phyloP scores from a whole-genome alignment of 2,113 vertebrate genomes.

The Hucho hucho region DNA sequence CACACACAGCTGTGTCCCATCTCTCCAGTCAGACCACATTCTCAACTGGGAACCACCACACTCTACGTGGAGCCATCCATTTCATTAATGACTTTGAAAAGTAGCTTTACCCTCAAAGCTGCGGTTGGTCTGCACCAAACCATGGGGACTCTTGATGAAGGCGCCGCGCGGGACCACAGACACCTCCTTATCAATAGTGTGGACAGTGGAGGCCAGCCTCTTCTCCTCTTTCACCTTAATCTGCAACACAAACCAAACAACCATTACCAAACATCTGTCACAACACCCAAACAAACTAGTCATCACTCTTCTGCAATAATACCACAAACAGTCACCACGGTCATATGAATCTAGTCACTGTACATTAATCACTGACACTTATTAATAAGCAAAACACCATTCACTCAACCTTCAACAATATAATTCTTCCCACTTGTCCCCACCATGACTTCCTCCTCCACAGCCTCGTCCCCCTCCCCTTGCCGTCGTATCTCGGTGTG shows the following conservation, averaged over 20 bases:
- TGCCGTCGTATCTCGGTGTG: constrained; percentile 32
- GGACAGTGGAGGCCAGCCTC: constrained; percentile 79
- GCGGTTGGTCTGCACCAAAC: constrained; percentile 79
- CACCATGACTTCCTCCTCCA: constrained; percentile 73
- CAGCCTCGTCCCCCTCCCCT: constrained; percentile 55
- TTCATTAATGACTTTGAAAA: not conserved
- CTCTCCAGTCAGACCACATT: not conserved
- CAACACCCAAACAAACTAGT: not conserved
- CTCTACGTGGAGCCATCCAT: not conserved
- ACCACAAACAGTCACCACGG: not conserved
- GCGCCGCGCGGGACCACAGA: constrained; percentile 86
- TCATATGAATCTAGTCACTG: not conserved
- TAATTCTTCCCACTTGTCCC: constrained; percentile 7
- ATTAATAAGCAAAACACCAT: not conserved
- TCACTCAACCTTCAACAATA: constrained; percentile 5
- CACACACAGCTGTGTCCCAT: not conserved
- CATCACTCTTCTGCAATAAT: not conserved
- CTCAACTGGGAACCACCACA: not conserved
- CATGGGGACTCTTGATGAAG: constrained; percentile 81
- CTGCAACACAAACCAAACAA: constrained; percentile 53
- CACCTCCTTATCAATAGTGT: constrained; percentile 83
- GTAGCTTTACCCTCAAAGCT: constrained; percentile 83
- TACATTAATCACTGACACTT: not conserved
- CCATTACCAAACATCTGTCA: not conserved
- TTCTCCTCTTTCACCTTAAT: constrained; percentile 82